Percentiles rank a stretch among this genome's conserved stretches.
Conservation (phyloP, 2,113 vertebrate species). For the Pachyramphus minor region DNA sequence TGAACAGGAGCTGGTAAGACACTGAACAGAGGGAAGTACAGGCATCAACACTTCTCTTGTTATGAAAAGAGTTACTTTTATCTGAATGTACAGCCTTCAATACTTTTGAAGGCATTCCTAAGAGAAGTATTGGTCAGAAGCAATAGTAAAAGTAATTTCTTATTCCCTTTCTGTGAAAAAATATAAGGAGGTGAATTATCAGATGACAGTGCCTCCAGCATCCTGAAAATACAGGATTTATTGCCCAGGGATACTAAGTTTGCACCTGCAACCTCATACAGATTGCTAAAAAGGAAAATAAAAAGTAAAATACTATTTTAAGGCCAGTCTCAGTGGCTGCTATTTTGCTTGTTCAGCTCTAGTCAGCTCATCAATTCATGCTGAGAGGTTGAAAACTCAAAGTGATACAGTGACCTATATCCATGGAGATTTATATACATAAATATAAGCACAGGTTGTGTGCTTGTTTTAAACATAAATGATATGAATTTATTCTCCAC, state of each 20-base stretch:
- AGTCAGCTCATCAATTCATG: background rate
- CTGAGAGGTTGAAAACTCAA: background rate
- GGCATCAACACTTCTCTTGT: background rate
- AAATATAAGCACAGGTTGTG: background rate
- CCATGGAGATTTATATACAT: background rate
- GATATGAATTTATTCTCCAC: background rate
- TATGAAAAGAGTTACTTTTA: background rate
- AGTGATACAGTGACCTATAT: background rate
- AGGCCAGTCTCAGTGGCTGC: background rate
- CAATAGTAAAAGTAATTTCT: background rate
- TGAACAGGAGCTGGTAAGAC: background rate
- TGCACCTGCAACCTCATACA: background rate
- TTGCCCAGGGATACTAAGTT: background rate
- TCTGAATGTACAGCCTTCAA: background rate
- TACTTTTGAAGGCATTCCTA: background rate
- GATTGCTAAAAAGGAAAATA: background rate
- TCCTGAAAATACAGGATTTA: background rate
- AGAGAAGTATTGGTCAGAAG: too few species aligned
- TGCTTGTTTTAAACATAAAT: background rate
- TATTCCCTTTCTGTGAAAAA: background rate
- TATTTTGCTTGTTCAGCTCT: background rate
- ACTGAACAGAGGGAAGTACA: background rate
- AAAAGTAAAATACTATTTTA: fast-evolving
- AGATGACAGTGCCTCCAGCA: background rate
- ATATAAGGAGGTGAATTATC: background rate